Base-by-base conservation (phyloP, 2,888 invertebrate species). In the Siphlonurus alternatus region DNA sequence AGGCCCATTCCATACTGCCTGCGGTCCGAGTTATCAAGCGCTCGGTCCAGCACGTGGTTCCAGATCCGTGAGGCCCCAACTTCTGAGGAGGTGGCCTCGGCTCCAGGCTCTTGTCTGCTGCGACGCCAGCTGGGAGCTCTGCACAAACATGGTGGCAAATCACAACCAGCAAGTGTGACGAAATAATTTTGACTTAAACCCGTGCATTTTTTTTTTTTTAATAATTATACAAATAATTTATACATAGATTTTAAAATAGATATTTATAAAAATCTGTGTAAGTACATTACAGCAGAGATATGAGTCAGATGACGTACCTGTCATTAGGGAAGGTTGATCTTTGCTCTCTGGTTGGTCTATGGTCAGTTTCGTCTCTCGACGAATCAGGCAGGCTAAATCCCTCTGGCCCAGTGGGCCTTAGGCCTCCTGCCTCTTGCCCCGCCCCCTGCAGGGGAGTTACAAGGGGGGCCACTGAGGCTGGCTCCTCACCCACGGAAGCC, bases 1-100 rank as follows among this genome's bases (percentile, higher is more conserved):
- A 90, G 81, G 70, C 93, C 86, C 86, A 89, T 84, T 71, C 91
- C 87, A 75, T 86, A 89, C 74, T 88, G 87, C 71, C 94, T 83
- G 67, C 94, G 82, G 74, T 94, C 86, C 20, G 93, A 93, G 77
- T 94, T 93, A 75, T 94, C 93, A 67, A 91, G 83, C 19, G 92
- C 85, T n/a, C 89, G 87, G 72, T 92, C 91, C 65, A 95, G 80
- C 70, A 92, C 81, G 63, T 85, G 85, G 18, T 88, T 83, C 67
- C 86, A 85, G 69, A 92, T 89, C 68, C 90, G 81, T 59, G 80
- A 80, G 22, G 86, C 84, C 7, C 89, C 88, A 25, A 70, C 69
- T 61, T 69, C 67, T 61, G 69, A 56, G 61, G 56, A 56, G 5
- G 56, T 56, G 20, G 56, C 56, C n/a, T 56, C 56, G 5, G 56